Evolutionary conservation across 92 coral and sea anemone genomes (phyloP).

Genomic region (Metridium senile): DNA sequence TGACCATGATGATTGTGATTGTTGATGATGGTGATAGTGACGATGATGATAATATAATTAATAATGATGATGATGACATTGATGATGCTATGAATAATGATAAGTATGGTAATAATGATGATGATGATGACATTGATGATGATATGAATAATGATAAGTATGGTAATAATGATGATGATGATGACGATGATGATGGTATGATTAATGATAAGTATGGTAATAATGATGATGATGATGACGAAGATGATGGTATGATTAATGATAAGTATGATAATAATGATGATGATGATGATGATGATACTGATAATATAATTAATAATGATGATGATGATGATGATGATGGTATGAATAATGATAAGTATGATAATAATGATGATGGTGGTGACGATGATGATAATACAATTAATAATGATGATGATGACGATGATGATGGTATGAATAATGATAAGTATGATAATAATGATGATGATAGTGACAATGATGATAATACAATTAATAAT

Average conservation of each 20-base stretch:
- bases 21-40: neutral
- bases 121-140: neutral
- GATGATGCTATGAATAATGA: neutral
- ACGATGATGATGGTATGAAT: neutral
- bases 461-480: neutral
- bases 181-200: neutral
- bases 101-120: neutral
- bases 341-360: neutral
- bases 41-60: neutral
- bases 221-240: neutral
- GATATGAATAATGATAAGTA: neutral
- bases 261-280: neutral
- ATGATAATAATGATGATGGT: neutral
- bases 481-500: neutral
- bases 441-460: neutral
- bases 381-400: neutral
- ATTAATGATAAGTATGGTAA: neutral
- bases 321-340: neutral
- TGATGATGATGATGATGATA: too few relatives aligned
- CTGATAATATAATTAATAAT: too few relatives aligned
- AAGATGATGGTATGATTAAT: neutral
- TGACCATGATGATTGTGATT: neutral
- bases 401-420: neutral
- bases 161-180: neutral
- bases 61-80: neutral